Evolutionary conservation across 92 coral and sea anemone genomes (phyloP).

Genomic region (Micromussa lordhowensis): DNA sequence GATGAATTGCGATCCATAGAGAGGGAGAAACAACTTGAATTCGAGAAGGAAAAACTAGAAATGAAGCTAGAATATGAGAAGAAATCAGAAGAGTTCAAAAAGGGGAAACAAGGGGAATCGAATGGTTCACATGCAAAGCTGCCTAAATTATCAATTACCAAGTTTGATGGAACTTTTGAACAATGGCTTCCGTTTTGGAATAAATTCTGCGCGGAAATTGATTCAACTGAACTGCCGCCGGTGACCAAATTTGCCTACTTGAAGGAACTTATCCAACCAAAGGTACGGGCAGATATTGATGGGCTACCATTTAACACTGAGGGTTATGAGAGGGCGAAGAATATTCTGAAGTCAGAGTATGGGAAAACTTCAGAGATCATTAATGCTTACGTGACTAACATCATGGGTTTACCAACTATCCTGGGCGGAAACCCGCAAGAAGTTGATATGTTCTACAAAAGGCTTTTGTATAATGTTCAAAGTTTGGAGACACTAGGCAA

Average conservation of each 20-base stretch:
- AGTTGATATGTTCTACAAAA: constrained; percentile 30
- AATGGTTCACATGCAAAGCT: constrained; percentile 39
- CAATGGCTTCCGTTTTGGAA: constrained; percentile 60
- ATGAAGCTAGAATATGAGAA: constrained; percentile 26
- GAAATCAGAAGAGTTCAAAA: constrained; percentile 5
- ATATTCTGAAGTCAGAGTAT: constrained; percentile 13
- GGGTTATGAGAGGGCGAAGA: constrained; percentile 37
- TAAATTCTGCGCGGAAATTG: constrained; percentile 49
- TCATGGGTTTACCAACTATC: constrained; percentile 37
- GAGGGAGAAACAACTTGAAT: not conserved
- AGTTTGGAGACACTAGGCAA: constrained; percentile 30
- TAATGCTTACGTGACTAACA: not conserved
- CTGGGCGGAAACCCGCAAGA: not conserved
- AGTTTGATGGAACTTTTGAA: constrained; percentile 48
- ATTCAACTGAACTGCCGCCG: constrained; percentile 34
- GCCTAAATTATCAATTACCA: constrained; percentile 53
- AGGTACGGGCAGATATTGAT: not conserved
- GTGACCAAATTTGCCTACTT: constrained; percentile 42
- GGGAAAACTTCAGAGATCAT: constrained; percentile 23
- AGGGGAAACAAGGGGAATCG: constrained; percentile 25
- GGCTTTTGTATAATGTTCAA: constrained; percentile 31
- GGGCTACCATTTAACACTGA: constrained; percentile 30
- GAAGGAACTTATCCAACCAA: constrained; percentile 23
- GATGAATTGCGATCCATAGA: not conserved
- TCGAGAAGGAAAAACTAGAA: constrained; percentile 43